Base-by-base conservation (phyloP, 2,113 vertebrate species). In the Nerophis lumbriciformis region DNA sequence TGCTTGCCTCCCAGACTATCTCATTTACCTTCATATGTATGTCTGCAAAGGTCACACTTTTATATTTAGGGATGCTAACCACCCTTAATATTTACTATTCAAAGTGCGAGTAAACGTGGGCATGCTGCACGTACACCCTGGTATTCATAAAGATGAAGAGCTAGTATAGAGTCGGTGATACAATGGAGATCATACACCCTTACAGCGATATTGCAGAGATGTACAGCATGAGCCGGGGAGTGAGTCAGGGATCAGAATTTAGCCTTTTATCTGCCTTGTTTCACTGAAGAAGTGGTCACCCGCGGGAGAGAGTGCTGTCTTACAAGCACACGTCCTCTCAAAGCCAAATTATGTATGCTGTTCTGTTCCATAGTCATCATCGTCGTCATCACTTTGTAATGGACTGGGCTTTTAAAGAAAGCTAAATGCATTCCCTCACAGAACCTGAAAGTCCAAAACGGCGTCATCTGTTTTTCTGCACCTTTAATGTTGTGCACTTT, bases 221-320 rank as follows among this genome's bases (percentile, higher is more conserved):
- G 73, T 56, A 71, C 59, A 76, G 64, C 82, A 80, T 80, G 76
- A 86, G 76, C 70, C 9, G 69, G 65, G 75, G 77, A 82, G 81
- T 80, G 82, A 88, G 82, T 86, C 83, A 79, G 78, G 77, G 80
- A 83, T 83, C 69, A 69, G 77, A 85, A 83, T 77, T 55, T 16
- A 69, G 71, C 79, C 77, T 78, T 89, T 88, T 87, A 89, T 89
- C 75, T 65, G 71, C 80, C 82, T 86, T 86, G 80, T 83, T 86
- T 88, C 82, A 85, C 83, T 82, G 83, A 89, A 85, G 76, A 69
- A 69, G 77, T 15, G 68, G 75, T 69, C 80, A 83, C 81, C 82
- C 70, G 64, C 28, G 77, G 80, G 75, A 85, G 63, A 51, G 61
- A 65, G 51, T 52, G 74, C 60, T 68, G 78, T 80, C 75, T 76